These are phyloP conservation scores for Manis crassicaudata DNA, from an alignment of 2,797 vertebrate species.

Conservation along the genomic window DNA sequence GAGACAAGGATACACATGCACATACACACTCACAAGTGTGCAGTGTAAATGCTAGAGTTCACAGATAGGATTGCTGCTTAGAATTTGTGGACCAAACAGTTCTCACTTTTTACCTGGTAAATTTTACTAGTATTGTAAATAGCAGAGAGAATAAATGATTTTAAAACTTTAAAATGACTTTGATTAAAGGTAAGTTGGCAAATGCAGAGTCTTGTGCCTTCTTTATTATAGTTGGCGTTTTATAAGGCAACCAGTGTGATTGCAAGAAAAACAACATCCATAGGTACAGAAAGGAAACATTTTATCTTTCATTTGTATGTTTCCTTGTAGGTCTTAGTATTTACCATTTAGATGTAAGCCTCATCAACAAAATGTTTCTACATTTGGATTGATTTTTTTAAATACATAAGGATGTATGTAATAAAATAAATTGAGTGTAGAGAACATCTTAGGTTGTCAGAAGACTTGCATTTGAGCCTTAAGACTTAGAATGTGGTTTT, in stretches of 20 bases:
- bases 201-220: background rate
- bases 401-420: background rate
- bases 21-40: too few relatives aligned
- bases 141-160: slow-evolving; percentile 22
- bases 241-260: background rate
- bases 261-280: background rate
- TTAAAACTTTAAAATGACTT: slow-evolving; percentile 42
- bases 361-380: slow-evolving; percentile 9
- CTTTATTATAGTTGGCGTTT: slow-evolving; percentile 6
- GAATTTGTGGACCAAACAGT: background rate
- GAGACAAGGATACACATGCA: background rate
- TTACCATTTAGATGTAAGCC: background rate
- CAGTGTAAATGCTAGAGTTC: background rate
- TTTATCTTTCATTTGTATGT: background rate
- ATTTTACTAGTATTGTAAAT: background rate
- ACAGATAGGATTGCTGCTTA: background rate
- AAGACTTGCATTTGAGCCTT: background rate
- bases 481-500: background rate
- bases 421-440: background rate
- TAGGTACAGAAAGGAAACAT: background rate
- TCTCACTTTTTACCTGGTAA: background rate
- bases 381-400: slow-evolving; percentile 1
- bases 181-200: background rate
- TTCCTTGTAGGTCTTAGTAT: background rate
- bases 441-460: background rate